Conservation (phyloP, 2,888 invertebrate species). For the Ischnura elegans region DNA sequence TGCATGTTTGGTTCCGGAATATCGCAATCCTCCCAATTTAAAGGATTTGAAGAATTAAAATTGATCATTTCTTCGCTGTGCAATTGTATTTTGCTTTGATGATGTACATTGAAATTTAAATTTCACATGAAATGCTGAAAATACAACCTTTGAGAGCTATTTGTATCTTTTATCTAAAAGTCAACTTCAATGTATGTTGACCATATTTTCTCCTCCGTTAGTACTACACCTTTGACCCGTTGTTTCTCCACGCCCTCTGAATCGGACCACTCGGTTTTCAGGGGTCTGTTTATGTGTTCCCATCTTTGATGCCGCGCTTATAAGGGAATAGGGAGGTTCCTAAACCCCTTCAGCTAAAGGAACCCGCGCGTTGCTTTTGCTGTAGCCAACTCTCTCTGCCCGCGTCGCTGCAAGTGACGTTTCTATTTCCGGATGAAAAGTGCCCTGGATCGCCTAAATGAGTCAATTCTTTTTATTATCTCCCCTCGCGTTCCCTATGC, state of each 20-base stretch:
- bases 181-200: no score
- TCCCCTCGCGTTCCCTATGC: background rate
- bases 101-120: no score
- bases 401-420: constrained; percentile 7
- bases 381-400: background rate
- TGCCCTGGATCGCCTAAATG: background rate
- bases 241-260: no score
- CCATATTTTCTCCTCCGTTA: no score
- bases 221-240: background rate
- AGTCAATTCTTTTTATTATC: constrained; percentile 25
- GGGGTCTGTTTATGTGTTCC: constrained; percentile 9
- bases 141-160: no score
- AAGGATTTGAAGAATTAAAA: no score
- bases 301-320: background rate
- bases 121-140: no score
- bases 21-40: no score
- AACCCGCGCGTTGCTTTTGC: constrained; percentile 3
- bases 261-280: background rate
- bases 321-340: background rate
- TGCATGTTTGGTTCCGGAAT: no score
- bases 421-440: constrained; percentile 39
- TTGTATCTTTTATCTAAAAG: no score
- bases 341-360: background rate
- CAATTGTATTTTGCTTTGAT: no score
- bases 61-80: no score